Percentiles rank a stretch among this genome's conserved stretches.
phyloP scores from a whole-genome alignment of 2,113 vertebrate species.

The Cololabis saira region DNA sequence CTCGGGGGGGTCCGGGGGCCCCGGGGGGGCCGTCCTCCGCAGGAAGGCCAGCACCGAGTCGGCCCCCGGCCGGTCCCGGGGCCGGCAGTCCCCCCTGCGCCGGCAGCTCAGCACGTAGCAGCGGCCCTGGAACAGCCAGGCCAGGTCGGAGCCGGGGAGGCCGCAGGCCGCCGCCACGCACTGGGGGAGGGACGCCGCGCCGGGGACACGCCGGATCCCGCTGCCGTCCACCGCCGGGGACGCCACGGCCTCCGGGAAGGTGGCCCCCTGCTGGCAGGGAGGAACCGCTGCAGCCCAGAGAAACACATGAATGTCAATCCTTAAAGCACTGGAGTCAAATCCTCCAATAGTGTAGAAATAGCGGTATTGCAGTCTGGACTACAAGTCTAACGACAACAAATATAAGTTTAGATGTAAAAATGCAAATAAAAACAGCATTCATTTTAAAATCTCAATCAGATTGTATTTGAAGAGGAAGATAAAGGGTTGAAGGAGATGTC shows the following conservation, averaged over 20 bases:
- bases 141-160: slow-evolving; percentile 85
- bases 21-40: slow-evolving; percentile 76
- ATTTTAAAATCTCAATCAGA: no score
- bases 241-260: slow-evolving; percentile 83
- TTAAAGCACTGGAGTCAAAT: no score
- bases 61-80: slow-evolving; percentile 79
- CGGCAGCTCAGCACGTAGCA: slow-evolving; percentile 91
- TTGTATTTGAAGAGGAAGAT: no score
- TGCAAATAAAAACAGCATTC: no score
- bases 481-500: no score
- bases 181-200: slow-evolving; percentile 75
- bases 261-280: slow-evolving; percentile 87
- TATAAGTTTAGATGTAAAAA: no score
- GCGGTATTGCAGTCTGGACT: no score
- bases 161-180: slow-evolving; percentile 87
- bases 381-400: no score
- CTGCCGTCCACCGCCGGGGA: slow-evolving; percentile 83
- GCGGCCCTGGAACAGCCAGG: slow-evolving; percentile 88
- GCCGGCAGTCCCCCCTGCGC: slow-evolving; percentile 82
- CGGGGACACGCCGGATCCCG: slow-evolving; percentile 84
- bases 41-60: slow-evolving; percentile 87
- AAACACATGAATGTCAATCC: no score
- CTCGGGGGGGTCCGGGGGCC: no score
- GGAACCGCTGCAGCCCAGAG: slow-evolving; percentile 79
- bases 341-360: no score